phyloP scores from a whole-genome alignment of 2,113 vertebrate species.

The Scatophagus argus region DNA sequence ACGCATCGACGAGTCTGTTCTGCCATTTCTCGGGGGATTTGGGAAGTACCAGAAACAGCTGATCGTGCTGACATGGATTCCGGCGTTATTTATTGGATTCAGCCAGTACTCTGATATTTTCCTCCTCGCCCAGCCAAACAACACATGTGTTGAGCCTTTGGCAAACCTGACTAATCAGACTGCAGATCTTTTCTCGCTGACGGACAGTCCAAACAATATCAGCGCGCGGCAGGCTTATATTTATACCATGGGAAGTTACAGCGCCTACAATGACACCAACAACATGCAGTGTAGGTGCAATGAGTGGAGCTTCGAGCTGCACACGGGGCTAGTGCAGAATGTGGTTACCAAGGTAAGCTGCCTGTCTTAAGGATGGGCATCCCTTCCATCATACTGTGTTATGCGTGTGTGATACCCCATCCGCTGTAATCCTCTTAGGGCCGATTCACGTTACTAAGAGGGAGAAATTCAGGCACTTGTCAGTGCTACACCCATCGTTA shows the following conservation, averaged over 20 bases:
- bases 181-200: slow-evolving; percentile 47
- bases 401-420: slow-evolving; percentile 6
- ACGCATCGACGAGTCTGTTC: slow-evolving; percentile 89
- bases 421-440: not conserved
- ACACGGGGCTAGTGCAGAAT: slow-evolving; percentile 90
- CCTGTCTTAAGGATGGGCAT: slow-evolving; percentile 20
- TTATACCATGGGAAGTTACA: slow-evolving; percentile 50
- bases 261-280: slow-evolving; percentile 58
- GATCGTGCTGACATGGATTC: slow-evolving; percentile 95
- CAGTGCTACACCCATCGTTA: not conserved
- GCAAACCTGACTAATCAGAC: slow-evolving; percentile 72
- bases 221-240: slow-evolving; percentile 46
- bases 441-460: slow-evolving; percentile 14
- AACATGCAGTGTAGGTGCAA: slow-evolving; percentile 84
- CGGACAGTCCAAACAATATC: slow-evolving; percentile 58
- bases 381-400: slow-evolving; percentile 23
- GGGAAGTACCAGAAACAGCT: slow-evolving; percentile 92
- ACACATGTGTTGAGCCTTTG: slow-evolving; percentile 83
- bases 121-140: slow-evolving; percentile 91
- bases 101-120: slow-evolving; percentile 97
- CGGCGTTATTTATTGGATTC: slow-evolving; percentile 94
- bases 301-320: slow-evolving; percentile 88
- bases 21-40: slow-evolving; percentile 93
- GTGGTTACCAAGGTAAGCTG: slow-evolving; percentile 95
- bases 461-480: not conserved